A percentile compares a stretch with the other conserved stretches of the same genome.
These are phyloP conservation scores for Dermochelys coriacea DNA, from an alignment of 2,797 vertebrate genomes.

Conservation along the genomic window DNA sequence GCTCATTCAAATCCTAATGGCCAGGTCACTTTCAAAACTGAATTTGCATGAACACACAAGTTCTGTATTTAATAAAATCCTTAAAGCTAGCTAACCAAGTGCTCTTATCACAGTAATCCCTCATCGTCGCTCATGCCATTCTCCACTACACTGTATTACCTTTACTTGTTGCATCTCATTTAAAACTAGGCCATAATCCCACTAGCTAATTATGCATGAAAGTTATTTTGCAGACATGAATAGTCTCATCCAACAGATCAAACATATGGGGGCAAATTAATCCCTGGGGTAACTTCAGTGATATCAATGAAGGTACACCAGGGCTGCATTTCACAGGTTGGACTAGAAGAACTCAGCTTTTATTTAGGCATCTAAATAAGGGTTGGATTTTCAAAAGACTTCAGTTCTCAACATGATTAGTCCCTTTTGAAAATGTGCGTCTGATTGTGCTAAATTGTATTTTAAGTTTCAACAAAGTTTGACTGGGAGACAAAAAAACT, in stretches of 20 bases:
- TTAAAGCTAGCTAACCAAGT: background rate
- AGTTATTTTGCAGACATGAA: background rate
- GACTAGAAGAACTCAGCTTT: background rate
- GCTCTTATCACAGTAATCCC: background rate
- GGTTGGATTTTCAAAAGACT: background rate
- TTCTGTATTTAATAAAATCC: background rate
- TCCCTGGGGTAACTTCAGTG: background rate
- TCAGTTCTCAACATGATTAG: background rate
- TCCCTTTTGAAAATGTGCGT: background rate
- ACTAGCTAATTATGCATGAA: background rate
- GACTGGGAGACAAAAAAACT: constrained; percentile 12
- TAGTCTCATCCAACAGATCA: background rate
- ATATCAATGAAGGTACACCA: background rate
- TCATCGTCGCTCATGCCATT: background rate
- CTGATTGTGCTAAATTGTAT: background rate
- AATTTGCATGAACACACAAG: background rate
- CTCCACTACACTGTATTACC: background rate
- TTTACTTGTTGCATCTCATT: background rate
- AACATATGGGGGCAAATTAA: background rate
- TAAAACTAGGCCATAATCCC: background rate
- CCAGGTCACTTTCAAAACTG: background rate
- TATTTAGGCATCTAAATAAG: background rate
- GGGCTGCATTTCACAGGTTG: background rate
- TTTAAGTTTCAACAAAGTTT: background rate
- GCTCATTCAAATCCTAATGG: background rate